phyloP scores from a whole-genome alignment of 2,797 vertebrate genomes.

The Lophotriccus pileatus region DNA sequence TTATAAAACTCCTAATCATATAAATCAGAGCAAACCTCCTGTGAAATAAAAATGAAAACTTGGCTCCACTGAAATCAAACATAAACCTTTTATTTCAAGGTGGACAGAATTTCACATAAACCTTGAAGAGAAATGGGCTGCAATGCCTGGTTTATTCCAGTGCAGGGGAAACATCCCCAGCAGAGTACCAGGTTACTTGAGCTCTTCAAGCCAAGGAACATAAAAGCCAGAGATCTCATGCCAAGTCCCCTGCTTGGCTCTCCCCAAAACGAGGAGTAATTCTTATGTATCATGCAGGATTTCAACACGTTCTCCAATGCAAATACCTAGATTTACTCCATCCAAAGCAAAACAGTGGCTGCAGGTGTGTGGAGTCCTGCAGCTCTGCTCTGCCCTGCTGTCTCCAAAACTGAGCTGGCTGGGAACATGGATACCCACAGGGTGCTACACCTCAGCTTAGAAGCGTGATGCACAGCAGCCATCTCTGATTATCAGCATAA shows the following conservation, averaged over 20 bases:
- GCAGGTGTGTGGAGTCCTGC: not conserved
- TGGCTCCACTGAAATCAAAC: not conserved
- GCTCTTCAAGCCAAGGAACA: not conserved
- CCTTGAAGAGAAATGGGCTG: not conserved
- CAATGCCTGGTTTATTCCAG: not conserved
- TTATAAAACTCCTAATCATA: not conserved
- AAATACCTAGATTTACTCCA: not conserved
- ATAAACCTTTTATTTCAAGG: not conserved
- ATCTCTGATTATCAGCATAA: not conserved
- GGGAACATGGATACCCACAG: not conserved
- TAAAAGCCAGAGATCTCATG: not conserved
- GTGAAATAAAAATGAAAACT: not conserved
- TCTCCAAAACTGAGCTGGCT: not conserved
- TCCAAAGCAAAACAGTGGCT: rapidly evolving
- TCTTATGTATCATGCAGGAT: not conserved
- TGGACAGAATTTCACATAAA: not conserved
- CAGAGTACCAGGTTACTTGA: not conserved
- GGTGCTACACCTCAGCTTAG: not conserved
- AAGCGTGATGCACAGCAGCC: not conserved
- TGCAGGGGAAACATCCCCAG: not conserved
- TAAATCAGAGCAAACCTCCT: not conserved
- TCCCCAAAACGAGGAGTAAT: not conserved
- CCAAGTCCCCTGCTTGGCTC: not conserved
- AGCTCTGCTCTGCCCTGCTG: not conserved
- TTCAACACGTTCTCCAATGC: not conserved